Percentiles rank a stretch among this genome's conserved stretches.
phyloP scores from a whole-genome alignment of 2,797 vertebrate species.

The Serranus cabrilla region DNA sequence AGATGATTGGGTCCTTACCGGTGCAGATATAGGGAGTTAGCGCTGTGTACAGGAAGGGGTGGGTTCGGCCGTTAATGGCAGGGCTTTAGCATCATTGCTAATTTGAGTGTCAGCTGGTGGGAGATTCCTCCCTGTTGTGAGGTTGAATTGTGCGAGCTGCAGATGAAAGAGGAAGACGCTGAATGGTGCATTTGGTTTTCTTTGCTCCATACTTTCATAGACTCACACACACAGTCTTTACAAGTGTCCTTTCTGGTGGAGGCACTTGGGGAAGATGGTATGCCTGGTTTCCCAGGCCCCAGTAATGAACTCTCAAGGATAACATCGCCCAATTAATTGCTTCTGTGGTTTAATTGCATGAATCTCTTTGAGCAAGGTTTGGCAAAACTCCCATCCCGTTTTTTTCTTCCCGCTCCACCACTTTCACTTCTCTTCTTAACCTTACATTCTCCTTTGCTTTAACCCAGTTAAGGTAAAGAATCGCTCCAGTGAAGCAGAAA shows the following conservation, averaged over 20 bases:
- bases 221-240: constrained; percentile 20
- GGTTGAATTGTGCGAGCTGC: constrained; percentile 68
- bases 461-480: constrained; percentile 68
- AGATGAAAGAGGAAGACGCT: constrained; percentile 74
- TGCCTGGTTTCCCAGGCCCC: constrained; percentile 76
- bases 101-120: constrained; percentile 81
- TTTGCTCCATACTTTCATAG: constrained; percentile 60
- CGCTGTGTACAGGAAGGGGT: constrained; percentile 52
- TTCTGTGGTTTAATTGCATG: constrained; percentile 74
- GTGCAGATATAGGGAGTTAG: constrained; percentile 52
- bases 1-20: constrained; percentile 64
- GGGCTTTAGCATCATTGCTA: constrained; percentile 72
- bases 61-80: constrained; percentile 52
- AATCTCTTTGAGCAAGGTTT: constrained; percentile 72
- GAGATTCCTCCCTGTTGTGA: constrained; percentile 73
- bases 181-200: constrained; percentile 69
- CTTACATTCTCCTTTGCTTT: constrained; percentile 62
- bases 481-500: constrained; percentile 74
- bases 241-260: constrained; percentile 59
- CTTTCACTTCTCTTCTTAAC: constrained; percentile 55
- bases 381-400: constrained; percentile 65
- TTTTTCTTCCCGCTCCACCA: constrained; percentile 33
- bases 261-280: constrained; percentile 58
- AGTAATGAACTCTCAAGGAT: constrained; percentile 77
- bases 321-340: constrained; percentile 77